Evolutionary conservation across 2,888 invertebrate species (phyloP).

Genomic region (Mythimna albipuncta): DNA sequence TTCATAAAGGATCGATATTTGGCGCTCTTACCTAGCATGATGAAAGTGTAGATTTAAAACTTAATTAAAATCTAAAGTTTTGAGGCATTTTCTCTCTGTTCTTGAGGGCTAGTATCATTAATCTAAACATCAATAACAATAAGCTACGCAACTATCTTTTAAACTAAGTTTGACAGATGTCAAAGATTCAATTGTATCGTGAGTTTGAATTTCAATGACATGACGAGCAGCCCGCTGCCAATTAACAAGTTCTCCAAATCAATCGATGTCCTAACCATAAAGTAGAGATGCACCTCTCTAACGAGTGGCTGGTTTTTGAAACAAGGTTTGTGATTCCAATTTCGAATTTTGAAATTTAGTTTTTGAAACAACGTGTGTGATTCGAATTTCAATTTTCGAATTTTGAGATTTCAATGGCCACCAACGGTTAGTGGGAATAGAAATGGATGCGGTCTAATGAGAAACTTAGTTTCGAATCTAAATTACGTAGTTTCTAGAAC

Average conservation of each 20-base stretch:
- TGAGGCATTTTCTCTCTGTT: too few species aligned
- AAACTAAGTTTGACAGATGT: conserved; percentile 39
- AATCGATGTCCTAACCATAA: conserved; percentile 24
- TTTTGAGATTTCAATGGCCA: conserved; percentile 28
- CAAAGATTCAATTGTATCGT: conserved; percentile 15
- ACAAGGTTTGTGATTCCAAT: not conserved
- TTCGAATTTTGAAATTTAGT: conserved; percentile 21
- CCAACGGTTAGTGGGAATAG: conserved; percentile 11
- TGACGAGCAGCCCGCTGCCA: not conserved
- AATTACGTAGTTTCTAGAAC: conserved; percentile 37
- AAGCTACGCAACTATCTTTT: conserved; percentile 22
- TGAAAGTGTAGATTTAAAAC: too few species aligned
- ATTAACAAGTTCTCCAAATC: conserved; percentile 26
- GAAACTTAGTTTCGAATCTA: conserved; percentile 26
- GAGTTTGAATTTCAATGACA: not conserved
- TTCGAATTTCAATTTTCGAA: conserved; percentile 1
- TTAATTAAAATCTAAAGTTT: too few species aligned
- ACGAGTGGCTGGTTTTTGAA: not conserved
- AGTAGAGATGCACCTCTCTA: conserved; percentile 12
- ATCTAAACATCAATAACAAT: not conserved
- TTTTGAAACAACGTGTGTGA: not conserved
- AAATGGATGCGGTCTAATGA: conserved; percentile 19
- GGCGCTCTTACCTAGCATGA: too few species aligned
- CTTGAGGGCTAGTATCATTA: too few species aligned
- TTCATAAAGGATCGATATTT: too few species aligned